A percentile compares a stretch with the other conserved stretches of the same genome.
phyloP scores from a whole-genome alignment of 2,113 vertebrate genomes.

The Tyrannus savana region DNA sequence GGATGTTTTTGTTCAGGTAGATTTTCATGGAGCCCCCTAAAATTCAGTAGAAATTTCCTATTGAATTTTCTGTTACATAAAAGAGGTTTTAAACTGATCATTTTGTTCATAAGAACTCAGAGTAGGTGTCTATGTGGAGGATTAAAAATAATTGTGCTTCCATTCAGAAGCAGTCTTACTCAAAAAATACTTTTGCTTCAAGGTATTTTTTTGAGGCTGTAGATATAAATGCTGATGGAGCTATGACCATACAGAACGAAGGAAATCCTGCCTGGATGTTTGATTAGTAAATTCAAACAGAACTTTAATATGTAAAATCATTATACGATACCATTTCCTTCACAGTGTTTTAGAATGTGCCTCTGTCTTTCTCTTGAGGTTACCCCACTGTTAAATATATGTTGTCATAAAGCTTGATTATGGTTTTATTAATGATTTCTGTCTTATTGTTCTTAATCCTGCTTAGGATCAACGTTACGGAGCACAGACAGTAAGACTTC shows the following conservation, averaged over 20 bases:
- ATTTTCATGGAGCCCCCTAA: not conserved
- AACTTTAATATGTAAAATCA: not conserved
- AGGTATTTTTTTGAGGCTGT: not conserved
- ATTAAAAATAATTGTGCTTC: not conserved
- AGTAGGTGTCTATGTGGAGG: not conserved
- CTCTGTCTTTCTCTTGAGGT: not conserved
- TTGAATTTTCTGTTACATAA: not conserved
- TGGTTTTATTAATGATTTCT: not conserved
- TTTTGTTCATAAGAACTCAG: not conserved
- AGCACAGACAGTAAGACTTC: not conserved
- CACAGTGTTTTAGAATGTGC: not conserved
- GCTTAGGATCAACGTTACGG: not conserved
- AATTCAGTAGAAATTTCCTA: not conserved
- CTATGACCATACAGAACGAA: not conserved
- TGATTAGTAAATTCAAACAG: not conserved
- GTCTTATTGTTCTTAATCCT: not conserved
- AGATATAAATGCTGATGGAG: not conserved
- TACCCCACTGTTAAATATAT: not conserved
- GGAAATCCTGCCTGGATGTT: not conserved
- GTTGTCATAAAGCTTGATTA: not conserved
- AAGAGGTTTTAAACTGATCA: not conserved
- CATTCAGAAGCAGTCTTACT: not conserved
- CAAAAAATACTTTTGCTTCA: not conserved
- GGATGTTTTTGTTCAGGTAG: not conserved
- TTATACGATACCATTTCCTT: not conserved